Conservation (phyloP, 2,797 vertebrate species). For the Crax fasciolata region DNA sequence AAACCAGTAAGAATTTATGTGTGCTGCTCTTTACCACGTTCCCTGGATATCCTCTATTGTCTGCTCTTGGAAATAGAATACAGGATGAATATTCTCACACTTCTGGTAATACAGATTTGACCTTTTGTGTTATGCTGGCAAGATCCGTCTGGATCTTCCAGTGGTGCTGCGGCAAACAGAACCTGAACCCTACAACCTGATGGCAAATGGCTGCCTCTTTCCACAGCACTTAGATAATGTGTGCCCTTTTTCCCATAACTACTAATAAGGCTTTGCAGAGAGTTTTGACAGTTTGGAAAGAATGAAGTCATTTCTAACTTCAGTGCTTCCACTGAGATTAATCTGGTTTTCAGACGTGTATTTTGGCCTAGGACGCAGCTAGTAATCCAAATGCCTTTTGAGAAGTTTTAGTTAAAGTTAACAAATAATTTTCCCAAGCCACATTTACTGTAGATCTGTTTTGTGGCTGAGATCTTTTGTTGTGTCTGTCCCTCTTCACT, state of each 20-base stretch:
- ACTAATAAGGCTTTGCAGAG: neutral
- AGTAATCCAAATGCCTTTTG: neutral
- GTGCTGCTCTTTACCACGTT: neutral
- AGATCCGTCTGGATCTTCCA: neutral
- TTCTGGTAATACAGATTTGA: neutral
- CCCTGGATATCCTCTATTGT: neutral
- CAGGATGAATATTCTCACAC: neutral
- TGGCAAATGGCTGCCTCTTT: neutral
- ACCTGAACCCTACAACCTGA: neutral
- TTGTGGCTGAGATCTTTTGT: neutral
- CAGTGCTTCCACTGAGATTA: neutral
- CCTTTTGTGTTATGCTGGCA: neutral
- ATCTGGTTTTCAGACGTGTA: neutral
- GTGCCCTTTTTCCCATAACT: neutral
- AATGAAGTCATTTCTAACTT: neutral
- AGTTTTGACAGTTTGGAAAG: neutral
- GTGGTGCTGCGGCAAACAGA: neutral
- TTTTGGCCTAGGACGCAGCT: neutral
- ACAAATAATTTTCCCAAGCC: neutral
- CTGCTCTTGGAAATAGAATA: neutral
- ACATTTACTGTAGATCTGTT: neutral
- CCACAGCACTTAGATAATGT: neutral
- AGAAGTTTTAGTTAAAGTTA: neutral
- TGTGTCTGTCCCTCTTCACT: neutral
- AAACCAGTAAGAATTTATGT: neutral